Base-by-base conservation (phyloP, 2,113 vertebrate genomes). In the Zootoca vivipara region DNA sequence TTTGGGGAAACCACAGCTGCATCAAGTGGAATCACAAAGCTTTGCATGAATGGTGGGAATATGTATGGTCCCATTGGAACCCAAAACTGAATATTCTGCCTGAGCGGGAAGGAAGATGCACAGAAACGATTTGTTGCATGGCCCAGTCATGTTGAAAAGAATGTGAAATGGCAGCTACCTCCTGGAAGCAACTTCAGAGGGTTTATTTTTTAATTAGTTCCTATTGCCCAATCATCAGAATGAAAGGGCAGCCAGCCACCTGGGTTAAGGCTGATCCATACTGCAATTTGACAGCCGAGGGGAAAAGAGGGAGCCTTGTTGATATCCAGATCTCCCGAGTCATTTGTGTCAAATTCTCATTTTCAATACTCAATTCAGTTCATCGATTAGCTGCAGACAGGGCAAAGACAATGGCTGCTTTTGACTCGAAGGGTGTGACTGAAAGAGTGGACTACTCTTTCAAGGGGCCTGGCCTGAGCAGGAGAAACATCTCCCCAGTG, bases 331-430 rank as follows among this genome's bases (percentile, higher is more conserved):
- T 87, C 86, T 82, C 79, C 38, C 12, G 73, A 42, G 84, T 77
- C 72, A 64, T 77, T 75, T n/a, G 58, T 46, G 78, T 40, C 80
- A 73, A 87, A 82, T 82, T 73, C 72, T 82, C 79, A 87, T 87
- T 64, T 85, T 46, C 7, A 42, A 82, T 62, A 65, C 26, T 82
- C 67, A 81, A 10, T 30, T 72, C 69, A 56, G 85, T 35, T 80
- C 18, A 82, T 65, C 46, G 79, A 81, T 87, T 87, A n/a, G 40
- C 52, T 87, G 22, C 24, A 87, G 56, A 56, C 67, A 73, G 18
- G 35, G 7, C 67, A 22, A 8, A 72, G 30, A 33, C n/a, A 56
- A 72, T 52, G 35, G 42, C 2, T 33, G 4, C 33, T 9, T 74
- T 26, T 81, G 35, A 40, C n/a, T 82, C 26, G n/a, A 52, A 70